Evolutionary conservation across 2,797 vertebrate species (phyloP), one percentile per base, ranked within the genome.

Genomic region (Falco berigora): DNA sequence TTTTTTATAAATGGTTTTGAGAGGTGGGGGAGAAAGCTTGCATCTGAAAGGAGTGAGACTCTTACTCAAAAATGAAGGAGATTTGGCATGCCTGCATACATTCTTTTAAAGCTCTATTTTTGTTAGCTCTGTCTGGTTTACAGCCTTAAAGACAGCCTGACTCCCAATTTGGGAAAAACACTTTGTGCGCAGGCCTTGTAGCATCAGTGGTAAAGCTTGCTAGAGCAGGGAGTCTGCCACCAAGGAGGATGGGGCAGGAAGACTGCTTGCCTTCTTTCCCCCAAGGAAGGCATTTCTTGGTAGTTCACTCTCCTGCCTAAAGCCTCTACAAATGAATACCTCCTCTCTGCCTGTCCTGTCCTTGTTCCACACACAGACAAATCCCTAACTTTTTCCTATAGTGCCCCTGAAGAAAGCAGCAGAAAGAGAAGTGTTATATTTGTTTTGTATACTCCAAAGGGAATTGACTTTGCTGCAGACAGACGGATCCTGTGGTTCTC

Each of bases 31-130:
- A 44, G 68, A 50, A 77, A 83, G 62, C 56, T 22, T 22, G 67
- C 86, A n/a, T 67, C 67, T 14, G 92, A 88, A 63, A 84, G 90
- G 73, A 93, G 88, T 5, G 34, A 69, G 85, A 8, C 90, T 94
- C 61, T 53, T 24, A 71, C 79, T 84, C 5, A 1, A 76, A 71
- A 80, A n/a, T 8, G 59, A 90, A 71, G 73, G 73, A 94, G 94
- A 7, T 67, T 82, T 96, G 96, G 96, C 96, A 92, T 76, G 77
- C 77, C 67, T 63, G 86, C 59, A 3, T 56, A 9, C 93, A 95
- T 96, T 96, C 95, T 90, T 96, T 44, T 52, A 59, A 8, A 90
- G 91, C 96, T 95, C 96, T 96, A 81, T 95, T 96, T 97, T 95
- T 86, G 90, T 95, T 95, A 96, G 88, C 88, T 84, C 86, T 88